Conservation (phyloP, 2,113 vertebrate genomes). For the Manacus vitellinus region DNA sequence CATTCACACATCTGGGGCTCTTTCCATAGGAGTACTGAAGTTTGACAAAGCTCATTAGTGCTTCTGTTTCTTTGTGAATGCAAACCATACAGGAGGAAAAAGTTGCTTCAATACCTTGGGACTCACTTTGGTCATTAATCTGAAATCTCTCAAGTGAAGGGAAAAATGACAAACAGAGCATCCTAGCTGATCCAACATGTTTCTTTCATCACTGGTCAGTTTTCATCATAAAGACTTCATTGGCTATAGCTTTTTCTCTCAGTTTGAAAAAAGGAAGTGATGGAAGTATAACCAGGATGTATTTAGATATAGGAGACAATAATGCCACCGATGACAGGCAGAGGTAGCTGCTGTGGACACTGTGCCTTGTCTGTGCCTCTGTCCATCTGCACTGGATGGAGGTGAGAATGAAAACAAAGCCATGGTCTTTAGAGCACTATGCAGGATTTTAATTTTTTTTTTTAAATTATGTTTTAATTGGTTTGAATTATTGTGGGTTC, state of each 20-base stretch:
- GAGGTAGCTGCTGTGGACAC: conserved; percentile 68
- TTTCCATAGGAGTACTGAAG: neutral
- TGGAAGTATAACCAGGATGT: conserved; percentile 60
- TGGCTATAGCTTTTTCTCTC: conserved; percentile 71
- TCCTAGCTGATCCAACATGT: neutral
- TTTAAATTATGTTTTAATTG: neutral
- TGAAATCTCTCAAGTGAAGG: neutral
- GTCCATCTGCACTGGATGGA: neutral
- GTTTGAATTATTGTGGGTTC: neutral
- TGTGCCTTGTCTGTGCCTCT: neutral
- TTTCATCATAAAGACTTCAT: conserved; percentile 79
- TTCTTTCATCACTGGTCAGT: conserved; percentile 68
- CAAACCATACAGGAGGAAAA: neutral
- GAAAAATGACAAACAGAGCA: neutral
- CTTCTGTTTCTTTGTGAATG: neutral
- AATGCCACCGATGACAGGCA: conserved; percentile 64
- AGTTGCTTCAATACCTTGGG: neutral
- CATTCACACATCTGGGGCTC: neutral
- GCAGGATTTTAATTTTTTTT: neutral
- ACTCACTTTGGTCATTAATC: neutral
- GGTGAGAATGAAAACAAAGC: neutral
- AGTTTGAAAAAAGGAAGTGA: conserved; percentile 68
- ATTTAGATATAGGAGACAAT: conserved; percentile 70
- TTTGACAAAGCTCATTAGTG: neutral
- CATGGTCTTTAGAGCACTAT: too few species aligned